Evolutionary conservation across 2,888 invertebrate genomes (phyloP).

Genomic region (Drosophila imparisetae): DNA sequence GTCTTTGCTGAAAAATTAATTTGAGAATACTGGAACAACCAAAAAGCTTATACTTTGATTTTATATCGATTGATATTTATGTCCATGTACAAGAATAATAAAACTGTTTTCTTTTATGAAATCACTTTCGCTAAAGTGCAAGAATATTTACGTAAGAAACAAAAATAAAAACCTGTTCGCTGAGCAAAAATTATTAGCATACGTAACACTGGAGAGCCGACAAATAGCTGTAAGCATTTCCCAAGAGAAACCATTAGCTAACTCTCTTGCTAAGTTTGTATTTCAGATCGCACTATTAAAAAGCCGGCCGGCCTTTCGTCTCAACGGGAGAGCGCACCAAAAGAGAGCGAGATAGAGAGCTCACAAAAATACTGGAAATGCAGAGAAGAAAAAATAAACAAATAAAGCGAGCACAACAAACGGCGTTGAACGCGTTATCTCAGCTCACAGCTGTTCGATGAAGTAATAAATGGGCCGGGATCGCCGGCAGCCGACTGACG

Average conservation of each 20-base stretch:
- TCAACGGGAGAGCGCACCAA: slow-evolving; percentile 6
- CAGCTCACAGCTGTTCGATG: slow-evolving; percentile 58
- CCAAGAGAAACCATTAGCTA: slow-evolving; percentile 1
- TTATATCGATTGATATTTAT: neutral
- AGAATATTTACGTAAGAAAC: neutral
- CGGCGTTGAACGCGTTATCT: slow-evolving; percentile 43
- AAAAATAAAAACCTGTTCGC: neutral
- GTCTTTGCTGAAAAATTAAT: neutral
- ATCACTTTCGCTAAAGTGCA: neutral
- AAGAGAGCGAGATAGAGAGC: slow-evolving; percentile 21
- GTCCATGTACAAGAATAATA: neutral
- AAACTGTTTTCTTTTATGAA: neutral
- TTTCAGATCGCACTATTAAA: slow-evolving; percentile 5
- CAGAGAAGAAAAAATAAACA: slow-evolving; percentile 27
- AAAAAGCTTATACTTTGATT: neutral
- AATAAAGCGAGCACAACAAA: slow-evolving; percentile 60
- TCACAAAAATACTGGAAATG: slow-evolving; percentile 37
- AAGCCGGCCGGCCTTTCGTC: slow-evolving; percentile 50
- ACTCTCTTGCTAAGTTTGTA: slow-evolving; percentile 7
- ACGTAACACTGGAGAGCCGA: neutral
- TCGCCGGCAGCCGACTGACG: slow-evolving; percentile 46
- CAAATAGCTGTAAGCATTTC: neutral
- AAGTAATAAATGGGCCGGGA: slow-evolving; percentile 66
- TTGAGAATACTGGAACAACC: neutral
- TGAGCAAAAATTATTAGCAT: too few relatives aligned